Base-by-base conservation (phyloP, 2,113 vertebrate genomes). In the Perca schrenkii region DNA sequence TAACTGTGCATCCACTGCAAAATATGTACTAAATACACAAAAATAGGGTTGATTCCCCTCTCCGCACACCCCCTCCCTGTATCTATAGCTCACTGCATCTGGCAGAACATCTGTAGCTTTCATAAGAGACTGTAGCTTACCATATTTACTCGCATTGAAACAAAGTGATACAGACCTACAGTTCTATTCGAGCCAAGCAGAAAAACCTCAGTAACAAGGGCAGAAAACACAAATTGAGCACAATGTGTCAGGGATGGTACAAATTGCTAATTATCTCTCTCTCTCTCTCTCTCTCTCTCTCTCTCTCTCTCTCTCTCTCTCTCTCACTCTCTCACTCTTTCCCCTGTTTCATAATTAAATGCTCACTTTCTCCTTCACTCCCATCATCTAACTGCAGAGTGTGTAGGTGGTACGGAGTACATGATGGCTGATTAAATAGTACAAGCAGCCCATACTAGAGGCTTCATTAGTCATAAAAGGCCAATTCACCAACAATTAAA, bases 401-500 rank as follows among this genome's bases (percentile, higher is more conserved):
- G 82, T 88, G 86, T 90, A 91, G 90, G 89, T 93, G 85, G 82
- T 78, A 64, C 84, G 22, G 70, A 84, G 79, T 89, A 90, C 87
- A 93, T 68, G 87, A 90, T 91, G 82, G 82, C 82, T 89, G 82
- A 90, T 90, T 88, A 94, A 92, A 90, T 87, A 90, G 86, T 86
- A 89, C 88, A 89, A 89, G 88, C 87, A 83, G 82, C 87, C 79
- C 82, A 80, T 90, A 89, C 79, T 72, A 74, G 78, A 82, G 83
- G 85, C 84, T 91, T 93, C 91, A 92, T 94, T 93, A 93, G 92
- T 93, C 89, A 93, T 92, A 91, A 93, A 93, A 91, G 90, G 82
- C 79, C 80, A 88, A 91, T 89, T 93, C 87, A 72, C 86, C 77
- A 83, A 90, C 89, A 94, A 93, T 94, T 93, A 93, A 92, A 82